A percentile compares a stretch with the other conserved stretches of the same genome.
Evolutionary conservation across 2,113 vertebrate genomes (phyloP).

Genomic region (Indicator maculatus): DNA sequence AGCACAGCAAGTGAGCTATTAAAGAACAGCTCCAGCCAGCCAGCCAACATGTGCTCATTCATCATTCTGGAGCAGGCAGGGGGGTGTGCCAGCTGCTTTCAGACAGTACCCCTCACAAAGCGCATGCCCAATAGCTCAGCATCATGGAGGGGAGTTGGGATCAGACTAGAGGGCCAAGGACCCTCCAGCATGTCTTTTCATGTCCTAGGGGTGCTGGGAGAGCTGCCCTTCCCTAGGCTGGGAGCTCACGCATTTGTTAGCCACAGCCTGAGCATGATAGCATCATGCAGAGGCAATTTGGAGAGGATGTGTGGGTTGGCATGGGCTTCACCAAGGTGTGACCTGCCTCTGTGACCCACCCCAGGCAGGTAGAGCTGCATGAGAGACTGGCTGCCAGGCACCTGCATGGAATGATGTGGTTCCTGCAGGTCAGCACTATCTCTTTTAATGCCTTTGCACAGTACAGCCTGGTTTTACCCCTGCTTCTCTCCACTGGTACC

Average conservation of each 20-base stretch:
- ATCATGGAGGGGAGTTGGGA: not conserved
- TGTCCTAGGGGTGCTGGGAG: not conserved
- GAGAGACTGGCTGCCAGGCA: not conserved
- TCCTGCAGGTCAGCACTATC: not conserved
- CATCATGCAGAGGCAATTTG: not conserved
- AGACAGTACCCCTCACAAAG: not conserved
- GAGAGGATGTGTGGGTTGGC: not conserved
- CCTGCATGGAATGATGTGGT: fast-evolving
- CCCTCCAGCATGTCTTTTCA: not conserved
- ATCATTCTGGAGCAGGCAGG: not conserved
- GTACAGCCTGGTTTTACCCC: not conserved
- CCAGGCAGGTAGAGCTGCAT: not conserved
- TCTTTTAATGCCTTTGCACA: not conserved
- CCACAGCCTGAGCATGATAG: not conserved
- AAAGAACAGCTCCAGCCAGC: constrained; percentile 39
- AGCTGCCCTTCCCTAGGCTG: not conserved
- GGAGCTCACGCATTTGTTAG: not conserved
- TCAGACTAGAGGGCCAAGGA: not conserved
- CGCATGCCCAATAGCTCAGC: not conserved
- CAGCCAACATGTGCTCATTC: not conserved
- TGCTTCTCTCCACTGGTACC: not conserved
- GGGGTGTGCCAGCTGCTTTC: not conserved
- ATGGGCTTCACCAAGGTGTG: not conserved
- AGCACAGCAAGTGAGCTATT: constrained; percentile 54
- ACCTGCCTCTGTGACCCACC: not conserved